Evolutionary conservation across 2,113 vertebrate genomes (phyloP), one percentile per base, ranked within the genome.

Genomic region (Stigmatopora nigra): DNA sequence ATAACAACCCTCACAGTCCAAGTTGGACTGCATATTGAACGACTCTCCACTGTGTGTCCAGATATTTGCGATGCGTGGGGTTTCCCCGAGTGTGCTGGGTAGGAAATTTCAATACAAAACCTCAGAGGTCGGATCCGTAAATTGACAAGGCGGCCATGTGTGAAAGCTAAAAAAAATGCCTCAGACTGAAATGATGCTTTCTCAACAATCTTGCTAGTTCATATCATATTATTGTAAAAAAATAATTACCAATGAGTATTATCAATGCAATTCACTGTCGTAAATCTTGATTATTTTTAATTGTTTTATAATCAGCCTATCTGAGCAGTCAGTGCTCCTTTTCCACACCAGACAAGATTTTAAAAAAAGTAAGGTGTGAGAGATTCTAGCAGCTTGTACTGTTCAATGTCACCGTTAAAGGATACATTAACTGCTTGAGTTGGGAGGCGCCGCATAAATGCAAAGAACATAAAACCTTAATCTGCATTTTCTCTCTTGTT

Each of bases 1-100:
- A 19, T 65, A 46, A 20, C 77, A 70, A 57, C 55, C 58, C 67
- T 55, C 52, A 60, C 44, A 60, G 56, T 69, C 60, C 75, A 53
- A 75, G 65, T 62, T 46, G 9, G 35, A n/a, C 67, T 12, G 36
- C 65, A 76, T 67, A 73, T 56, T 67, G 69, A 72, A 5, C 31
- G 49, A 56, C 55, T 63, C 22, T 64, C 46, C 58, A 41, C 48
- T 1, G 61, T 52, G 38, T 71, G 60, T 65, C 67, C 25, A 52
- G 53, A 64, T 65, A 65, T 61, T 49, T 53, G 9, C 12, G 10
- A 61, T 45, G 59, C 19, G 17, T 20, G 38, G 19, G 38, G 41
- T 11, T 45, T 59, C 55, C 15, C 58, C 16, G 4, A 13, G 58
- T 7, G 38, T 45, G 19, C 36, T 44, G 58, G 38, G 11, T 38